These are phyloP conservation scores for Leuciscus waleckii DNA, from an alignment of 2,797 vertebrate species.

Conservation along the genomic window DNA sequence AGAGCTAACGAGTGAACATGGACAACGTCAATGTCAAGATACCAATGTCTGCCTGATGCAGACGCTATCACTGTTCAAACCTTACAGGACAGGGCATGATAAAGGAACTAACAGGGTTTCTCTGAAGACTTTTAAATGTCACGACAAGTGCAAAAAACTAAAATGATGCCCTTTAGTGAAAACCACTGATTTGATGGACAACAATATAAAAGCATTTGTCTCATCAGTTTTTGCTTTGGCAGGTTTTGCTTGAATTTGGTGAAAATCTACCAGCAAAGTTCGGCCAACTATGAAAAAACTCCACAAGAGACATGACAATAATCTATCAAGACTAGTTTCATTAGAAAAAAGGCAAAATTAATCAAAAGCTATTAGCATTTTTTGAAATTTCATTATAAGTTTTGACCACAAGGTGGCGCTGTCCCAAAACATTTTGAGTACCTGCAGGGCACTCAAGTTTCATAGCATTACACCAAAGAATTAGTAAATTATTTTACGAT, in stretches of 20 bases:
- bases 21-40: conserved; percentile 70
- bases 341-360: neutral
- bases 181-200: neutral
- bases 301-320: no score
- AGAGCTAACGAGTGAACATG: conserved; percentile 35
- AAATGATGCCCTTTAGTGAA: neutral
- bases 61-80: neutral
- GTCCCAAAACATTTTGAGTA: neutral
- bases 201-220: neutral
- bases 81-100: neutral
- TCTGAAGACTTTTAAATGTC: neutral
- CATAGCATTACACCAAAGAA: neutral
- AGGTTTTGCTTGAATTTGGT: neutral
- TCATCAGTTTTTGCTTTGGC: neutral
- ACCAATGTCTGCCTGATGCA: conserved; percentile 35
- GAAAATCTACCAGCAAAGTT: neutral
- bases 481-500: neutral
- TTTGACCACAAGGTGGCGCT: neutral
- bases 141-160: neutral
- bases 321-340: neutral
- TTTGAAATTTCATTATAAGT: neutral
- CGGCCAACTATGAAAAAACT: neutral
- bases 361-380: neutral
- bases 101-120: neutral
- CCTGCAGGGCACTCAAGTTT: neutral